phyloP scores from a whole-genome alignment of 2,113 vertebrate species.

The Cavia aperea region DNA sequence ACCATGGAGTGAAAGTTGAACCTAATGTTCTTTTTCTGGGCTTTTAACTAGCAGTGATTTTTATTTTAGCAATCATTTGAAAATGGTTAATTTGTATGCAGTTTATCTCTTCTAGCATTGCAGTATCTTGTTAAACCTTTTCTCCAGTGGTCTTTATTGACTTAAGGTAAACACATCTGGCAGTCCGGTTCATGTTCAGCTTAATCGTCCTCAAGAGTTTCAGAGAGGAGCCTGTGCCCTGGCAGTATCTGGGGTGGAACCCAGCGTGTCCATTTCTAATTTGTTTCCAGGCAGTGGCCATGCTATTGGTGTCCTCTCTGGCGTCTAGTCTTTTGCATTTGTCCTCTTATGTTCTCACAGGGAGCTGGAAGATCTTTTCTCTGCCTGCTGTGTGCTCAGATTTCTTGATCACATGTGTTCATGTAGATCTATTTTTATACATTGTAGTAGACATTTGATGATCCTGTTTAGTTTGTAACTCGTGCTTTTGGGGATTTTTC shows the following conservation, averaged over 20 bases:
- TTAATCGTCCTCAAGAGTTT: constrained; percentile 16
- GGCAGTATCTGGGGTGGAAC: background rate
- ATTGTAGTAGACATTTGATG: background rate
- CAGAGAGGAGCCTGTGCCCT: background rate
- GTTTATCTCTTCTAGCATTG: constrained; percentile 6
- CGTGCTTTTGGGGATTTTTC: background rate
- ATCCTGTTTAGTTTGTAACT: constrained; percentile 1
- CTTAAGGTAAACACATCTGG: constrained; percentile 13
- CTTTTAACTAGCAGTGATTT: constrained; percentile 17
- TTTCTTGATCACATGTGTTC: constrained; percentile 11
- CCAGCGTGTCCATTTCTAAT: background rate
- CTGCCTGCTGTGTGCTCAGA: background rate
- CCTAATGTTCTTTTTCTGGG: background rate
- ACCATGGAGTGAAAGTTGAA: background rate
- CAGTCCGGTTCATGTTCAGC: background rate
- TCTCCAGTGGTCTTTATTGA: background rate
- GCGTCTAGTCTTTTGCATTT: background rate
- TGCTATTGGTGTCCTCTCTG: background rate
- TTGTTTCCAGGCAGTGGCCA: background rate
- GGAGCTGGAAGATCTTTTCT: constrained; percentile 10
- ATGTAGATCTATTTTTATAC: constrained; percentile 7
- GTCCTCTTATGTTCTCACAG: background rate
- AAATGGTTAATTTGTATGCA: constrained; percentile 1
- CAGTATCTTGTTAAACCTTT: constrained; percentile 21
- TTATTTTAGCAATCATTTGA: constrained; percentile 23